A percentile compares a stretch with the other conserved stretches of the same genome.
These are phyloP conservation scores for Rhodeus uyekii DNA, from an alignment of 2,797 vertebrate species.

Conservation along the genomic window DNA sequence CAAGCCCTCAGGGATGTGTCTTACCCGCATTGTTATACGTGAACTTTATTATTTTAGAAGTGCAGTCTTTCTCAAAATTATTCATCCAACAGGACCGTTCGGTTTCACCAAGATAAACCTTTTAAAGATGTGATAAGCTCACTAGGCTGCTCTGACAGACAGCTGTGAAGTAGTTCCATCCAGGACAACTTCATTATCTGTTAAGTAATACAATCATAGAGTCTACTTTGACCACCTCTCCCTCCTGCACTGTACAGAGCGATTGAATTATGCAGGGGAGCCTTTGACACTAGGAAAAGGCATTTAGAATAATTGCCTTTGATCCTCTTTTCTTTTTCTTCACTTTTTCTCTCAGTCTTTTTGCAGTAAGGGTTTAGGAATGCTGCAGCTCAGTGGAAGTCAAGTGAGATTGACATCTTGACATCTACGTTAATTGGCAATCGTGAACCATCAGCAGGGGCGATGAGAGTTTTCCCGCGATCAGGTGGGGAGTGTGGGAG, in stretches of 20 bases:
- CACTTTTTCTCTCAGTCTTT: conserved; percentile 26
- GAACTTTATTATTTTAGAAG: conserved; percentile 31
- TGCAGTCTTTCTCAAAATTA: conserved; percentile 14
- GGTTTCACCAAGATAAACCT: conserved; percentile 6
- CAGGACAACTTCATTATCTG: conserved; percentile 60
- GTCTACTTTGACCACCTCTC: conserved; percentile 40
- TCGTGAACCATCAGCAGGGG: conserved; percentile 64
- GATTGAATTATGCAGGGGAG: conserved; percentile 67
- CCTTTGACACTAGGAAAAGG: conserved; percentile 68
- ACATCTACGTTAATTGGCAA: conserved; percentile 74
- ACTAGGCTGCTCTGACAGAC: conserved; percentile 25
- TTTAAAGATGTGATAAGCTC: conserved; percentile 24
- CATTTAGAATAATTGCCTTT: conserved; percentile 63
- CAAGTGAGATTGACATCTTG: conserved; percentile 74
- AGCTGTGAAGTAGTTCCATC: conserved; percentile 41
- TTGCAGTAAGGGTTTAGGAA: conserved; percentile 66
- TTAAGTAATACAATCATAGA: conserved; percentile 58
- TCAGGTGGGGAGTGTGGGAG: conserved; percentile 51
- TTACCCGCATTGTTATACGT: conserved; percentile 2
- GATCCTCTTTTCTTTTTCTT: conserved; percentile 45
- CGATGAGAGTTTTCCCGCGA: conserved; percentile 56
- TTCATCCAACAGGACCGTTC: background rate
- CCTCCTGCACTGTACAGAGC: conserved; percentile 51
- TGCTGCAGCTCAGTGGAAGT: conserved; percentile 71
- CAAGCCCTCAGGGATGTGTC: conserved; percentile 17